These are phyloP conservation scores for Neolamprologus sp. DNA, from an alignment of 2,113 vertebrate genomes.

Conservation along the genomic window DNA sequence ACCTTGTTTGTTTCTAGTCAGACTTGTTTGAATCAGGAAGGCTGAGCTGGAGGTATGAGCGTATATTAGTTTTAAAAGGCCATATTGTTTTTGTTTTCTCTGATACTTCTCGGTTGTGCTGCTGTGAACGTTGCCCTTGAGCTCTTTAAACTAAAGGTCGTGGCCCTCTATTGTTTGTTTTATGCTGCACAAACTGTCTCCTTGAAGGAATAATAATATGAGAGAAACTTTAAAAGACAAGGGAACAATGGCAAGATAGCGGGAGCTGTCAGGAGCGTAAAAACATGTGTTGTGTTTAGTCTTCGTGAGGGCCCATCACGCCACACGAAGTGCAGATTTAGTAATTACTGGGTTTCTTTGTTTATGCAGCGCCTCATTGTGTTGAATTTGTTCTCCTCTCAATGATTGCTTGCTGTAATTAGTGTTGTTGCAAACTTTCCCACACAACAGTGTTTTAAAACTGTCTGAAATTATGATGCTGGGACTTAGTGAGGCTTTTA, in stretches of 20 bases:
- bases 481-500: background rate
- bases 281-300: constrained; percentile 3
- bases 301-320: background rate
- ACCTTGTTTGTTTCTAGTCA: background rate
- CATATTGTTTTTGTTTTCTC: background rate
- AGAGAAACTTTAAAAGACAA: constrained; percentile 7
- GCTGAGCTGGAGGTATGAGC: background rate
- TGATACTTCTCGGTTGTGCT: background rate
- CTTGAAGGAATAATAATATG: background rate
- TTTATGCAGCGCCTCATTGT: constrained; percentile 6
- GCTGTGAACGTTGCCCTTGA: background rate
- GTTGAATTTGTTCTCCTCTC: background rate
- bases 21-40: background rate
- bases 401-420: constrained; percentile 5
- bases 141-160: constrained; percentile 1
- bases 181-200: background rate
- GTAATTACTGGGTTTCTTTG: constrained; percentile 8
- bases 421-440: constrained; percentile 4
- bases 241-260: constrained; percentile 4
- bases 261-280: constrained; percentile 2
- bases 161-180: background rate
- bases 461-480: background rate
- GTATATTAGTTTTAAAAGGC: background rate
- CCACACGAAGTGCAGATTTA: background rate
- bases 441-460: constrained; percentile 4